Conservation (phyloP, 2,888 invertebrate genomes). For the Dendrolimus pini region DNA sequence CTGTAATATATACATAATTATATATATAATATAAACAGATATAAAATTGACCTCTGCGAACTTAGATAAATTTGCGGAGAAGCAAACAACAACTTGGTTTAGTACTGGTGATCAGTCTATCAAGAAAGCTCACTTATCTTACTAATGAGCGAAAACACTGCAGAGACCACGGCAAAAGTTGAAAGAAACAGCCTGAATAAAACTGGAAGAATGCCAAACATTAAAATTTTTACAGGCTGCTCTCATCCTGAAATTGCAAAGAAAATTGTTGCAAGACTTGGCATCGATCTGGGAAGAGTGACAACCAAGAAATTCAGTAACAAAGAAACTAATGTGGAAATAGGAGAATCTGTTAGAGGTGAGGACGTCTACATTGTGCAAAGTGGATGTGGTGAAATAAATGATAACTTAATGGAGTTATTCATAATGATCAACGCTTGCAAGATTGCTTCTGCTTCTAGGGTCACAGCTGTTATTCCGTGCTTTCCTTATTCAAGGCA, state of each 20-base stretch:
- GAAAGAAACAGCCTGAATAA: constrained; percentile 33
- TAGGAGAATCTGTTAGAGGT: constrained; percentile 93
- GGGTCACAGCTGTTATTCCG: constrained; percentile 94
- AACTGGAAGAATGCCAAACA: constrained; percentile 93
- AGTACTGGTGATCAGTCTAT: constrained; percentile 28
- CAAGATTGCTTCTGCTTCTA: constrained; percentile 92
- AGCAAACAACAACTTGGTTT: constrained; percentile 47
- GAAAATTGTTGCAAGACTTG: constrained; percentile 94
- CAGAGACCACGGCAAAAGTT: constrained; percentile 17
- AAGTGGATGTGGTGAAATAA: constrained; percentile 92
- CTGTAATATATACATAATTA: constrained; percentile 14
- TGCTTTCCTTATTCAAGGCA: constrained; percentile 95
- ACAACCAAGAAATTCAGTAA: constrained; percentile 99
- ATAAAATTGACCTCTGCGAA: constrained; percentile 54
- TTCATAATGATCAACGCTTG: constrained; percentile 96
- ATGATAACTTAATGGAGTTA: constrained; percentile 94
- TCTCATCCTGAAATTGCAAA: constrained; percentile 98
- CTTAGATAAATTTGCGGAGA: constrained; percentile 50
- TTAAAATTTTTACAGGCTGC: constrained; percentile 98
- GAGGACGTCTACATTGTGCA: constrained; percentile 96
- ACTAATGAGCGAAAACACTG: constrained; percentile 8
- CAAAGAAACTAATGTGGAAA: constrained; percentile 96
- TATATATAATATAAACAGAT: constrained; percentile 30
- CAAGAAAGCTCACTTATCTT: constrained; percentile 29
- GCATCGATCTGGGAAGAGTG: constrained; percentile 96